Conservation (phyloP, 2,888 invertebrate species). For the Drosophila eohydei region DNA sequence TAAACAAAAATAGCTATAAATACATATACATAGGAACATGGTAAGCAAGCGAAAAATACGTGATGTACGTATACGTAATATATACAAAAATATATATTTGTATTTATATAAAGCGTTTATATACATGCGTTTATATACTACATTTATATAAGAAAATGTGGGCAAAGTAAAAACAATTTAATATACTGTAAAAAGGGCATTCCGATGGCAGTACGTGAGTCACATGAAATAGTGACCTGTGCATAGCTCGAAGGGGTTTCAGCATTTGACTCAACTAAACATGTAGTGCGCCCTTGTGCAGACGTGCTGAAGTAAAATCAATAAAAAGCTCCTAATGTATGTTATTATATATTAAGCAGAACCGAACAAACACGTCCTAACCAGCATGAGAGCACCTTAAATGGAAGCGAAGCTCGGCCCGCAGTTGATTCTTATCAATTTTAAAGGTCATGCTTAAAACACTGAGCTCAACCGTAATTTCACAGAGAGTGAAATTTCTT, state of each 20-base stretch:
- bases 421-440: conserved; percentile 11
- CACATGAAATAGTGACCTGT: conserved; percentile 51
- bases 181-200: conserved; percentile 79
- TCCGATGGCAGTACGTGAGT: conserved; percentile 70
- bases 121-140: not conserved
- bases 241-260: conserved; percentile 7
- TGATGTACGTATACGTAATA: not conserved
- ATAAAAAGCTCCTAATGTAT: conserved; percentile 78
- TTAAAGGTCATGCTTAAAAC: conserved; percentile 26
- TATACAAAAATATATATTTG: not conserved
- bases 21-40: not conserved
- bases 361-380: conserved; percentile 66
- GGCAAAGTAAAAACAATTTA: conserved; percentile 71
- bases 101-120: not conserved
- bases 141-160: conserved; percentile 3
- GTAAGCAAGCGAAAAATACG: conserved; percentile 8
- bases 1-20: conserved; percentile 38
- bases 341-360: conserved; percentile 79
- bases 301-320: conserved; percentile 76
- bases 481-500: not conserved
- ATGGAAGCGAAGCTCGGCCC: conserved; percentile 41
- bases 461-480: conserved; percentile 8
- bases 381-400: conserved; percentile 65
- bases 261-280: conserved; percentile 34
- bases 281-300: conserved; percentile 35